Base-by-base conservation (phyloP, 2,888 invertebrate genomes). In the Argyresthia goedartella region DNA sequence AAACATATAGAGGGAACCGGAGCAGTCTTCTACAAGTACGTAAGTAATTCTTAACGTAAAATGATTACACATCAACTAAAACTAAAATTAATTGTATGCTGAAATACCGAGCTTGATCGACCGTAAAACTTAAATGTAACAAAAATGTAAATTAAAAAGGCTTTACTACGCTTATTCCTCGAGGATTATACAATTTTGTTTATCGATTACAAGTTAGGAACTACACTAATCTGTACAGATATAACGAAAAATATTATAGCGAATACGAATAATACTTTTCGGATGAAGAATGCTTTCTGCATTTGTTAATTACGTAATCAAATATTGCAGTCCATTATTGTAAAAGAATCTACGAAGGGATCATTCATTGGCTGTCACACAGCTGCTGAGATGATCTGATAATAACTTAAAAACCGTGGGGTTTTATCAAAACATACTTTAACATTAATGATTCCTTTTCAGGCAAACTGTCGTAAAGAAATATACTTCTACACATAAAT, bases 161-260 rank as follows among this genome's bases (percentile, higher is more conserved):
- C 63, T 66, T 62, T 57, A 61, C 75, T 79, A 78, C 61, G 66
- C 76, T 74, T 80, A 68, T 71, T 76, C 61, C 71, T 69, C 62
- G 73, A 79, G 73, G 82, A 73, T 80, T 85, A 84, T 73, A 25
- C 25, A 78, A 71, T 78, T 77, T 77, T 75, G 75, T 25, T n/a
- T 74, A 79, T 81, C 71, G 81, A 84, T 84, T 85, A 85, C 69
- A 79, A 66, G 68, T 81, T 78, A 85, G 85, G 84, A 85, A 82
- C 85, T 85, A 84, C 79, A 63, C 81, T 81, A 78, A 25, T 4
- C 85, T 85, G 82, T 85, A 85, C 85, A 85, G 67, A 72, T 8
- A 34, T 71, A 68, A 71, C 71, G 13, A 60, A 65, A 73, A 67
- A 73, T 75, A 25, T 25, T 76, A 76, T 69, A 69, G 70, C 65